Percentiles rank a stretch among this genome's conserved stretches.
Evolutionary conservation across 2,888 invertebrate species (phyloP).

Genomic region (Periphyllus acericola): DNA sequence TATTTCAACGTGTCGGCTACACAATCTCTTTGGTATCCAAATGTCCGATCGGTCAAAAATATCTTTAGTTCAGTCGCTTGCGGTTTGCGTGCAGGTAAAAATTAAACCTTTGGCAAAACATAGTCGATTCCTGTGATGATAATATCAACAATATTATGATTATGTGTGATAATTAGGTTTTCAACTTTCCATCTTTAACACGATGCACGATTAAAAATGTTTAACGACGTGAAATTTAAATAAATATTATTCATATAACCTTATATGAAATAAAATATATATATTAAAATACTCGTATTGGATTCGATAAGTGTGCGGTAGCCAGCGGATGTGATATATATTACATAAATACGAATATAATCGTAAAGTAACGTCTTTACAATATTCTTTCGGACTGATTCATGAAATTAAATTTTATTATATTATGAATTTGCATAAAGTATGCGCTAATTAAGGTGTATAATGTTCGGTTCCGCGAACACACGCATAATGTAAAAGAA

Average conservation of each 20-base stretch:
- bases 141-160: not conserved
- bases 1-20: too few relatives aligned
- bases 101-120: not conserved
- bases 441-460: conserved; percentile 40
- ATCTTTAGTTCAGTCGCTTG: too few relatives aligned
- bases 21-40: too few relatives aligned
- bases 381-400: conserved; percentile 17
- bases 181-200: not conserved
- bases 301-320: not conserved
- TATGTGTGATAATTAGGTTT: not conserved
- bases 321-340: not conserved
- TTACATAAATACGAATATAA: not conserved
- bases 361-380: not conserved
- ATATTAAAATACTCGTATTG: not conserved
- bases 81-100: not conserved
- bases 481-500: not conserved
- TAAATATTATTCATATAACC: not conserved
- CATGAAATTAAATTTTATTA: conserved; percentile 29
- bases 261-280: not conserved
- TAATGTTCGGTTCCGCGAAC: conserved; percentile 6
- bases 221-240: conserved; percentile 15
- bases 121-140: not conserved
- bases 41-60: too few relatives aligned
- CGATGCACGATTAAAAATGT: not conserved
- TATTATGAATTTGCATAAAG: conserved; percentile 8